phyloP scores from a whole-genome alignment of 1,140 invertebrate species.

The Diabrotica undecimpunctata region DNA sequence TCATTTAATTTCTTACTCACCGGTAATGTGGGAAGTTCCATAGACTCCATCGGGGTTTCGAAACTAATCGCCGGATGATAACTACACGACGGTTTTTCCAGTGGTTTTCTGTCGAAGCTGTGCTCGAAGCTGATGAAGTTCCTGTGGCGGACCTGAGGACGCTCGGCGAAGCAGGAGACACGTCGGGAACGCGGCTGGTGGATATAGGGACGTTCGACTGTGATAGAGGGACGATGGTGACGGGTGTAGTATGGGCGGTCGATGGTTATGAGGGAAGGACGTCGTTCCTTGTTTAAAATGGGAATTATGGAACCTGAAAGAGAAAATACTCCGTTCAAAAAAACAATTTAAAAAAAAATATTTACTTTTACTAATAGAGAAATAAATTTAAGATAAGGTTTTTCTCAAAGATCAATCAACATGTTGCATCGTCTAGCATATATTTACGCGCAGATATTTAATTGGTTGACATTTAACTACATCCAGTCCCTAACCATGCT shows the following conservation, averaged over 20 bases:
- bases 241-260: constrained; percentile 27
- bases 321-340: too few species aligned
- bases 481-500: too few species aligned
- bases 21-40: constrained; percentile 21
- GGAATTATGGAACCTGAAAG: constrained; percentile 34
- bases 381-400: too few species aligned
- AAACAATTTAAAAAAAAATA: too few species aligned
- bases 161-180: constrained; percentile 41
- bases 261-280: constrained; percentile 28
- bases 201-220: constrained; percentile 34
- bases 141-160: constrained; percentile 29
- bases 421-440: too few species aligned
- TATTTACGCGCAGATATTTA: too few species aligned
- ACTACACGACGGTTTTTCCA: constrained; percentile 35
- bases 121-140: constrained; percentile 46
- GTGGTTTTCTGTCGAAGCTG: constrained; percentile 32
- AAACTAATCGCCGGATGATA: constrained; percentile 41
- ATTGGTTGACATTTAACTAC: too few species aligned
- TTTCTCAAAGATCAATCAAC: too few species aligned
- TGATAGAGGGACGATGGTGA: constrained; percentile 36
- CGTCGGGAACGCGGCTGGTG: constrained; percentile 31
- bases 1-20: constrained; percentile 10
- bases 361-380: too few species aligned
- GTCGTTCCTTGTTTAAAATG: constrained; percentile 34
- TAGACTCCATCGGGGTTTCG: constrained; percentile 30